Percentiles rank a stretch among this genome's conserved stretches.
These are phyloP conservation scores for Caenorhabditis drosophilae DNA, from an alignment of 2,888 invertebrate species.

Conservation along the genomic window DNA sequence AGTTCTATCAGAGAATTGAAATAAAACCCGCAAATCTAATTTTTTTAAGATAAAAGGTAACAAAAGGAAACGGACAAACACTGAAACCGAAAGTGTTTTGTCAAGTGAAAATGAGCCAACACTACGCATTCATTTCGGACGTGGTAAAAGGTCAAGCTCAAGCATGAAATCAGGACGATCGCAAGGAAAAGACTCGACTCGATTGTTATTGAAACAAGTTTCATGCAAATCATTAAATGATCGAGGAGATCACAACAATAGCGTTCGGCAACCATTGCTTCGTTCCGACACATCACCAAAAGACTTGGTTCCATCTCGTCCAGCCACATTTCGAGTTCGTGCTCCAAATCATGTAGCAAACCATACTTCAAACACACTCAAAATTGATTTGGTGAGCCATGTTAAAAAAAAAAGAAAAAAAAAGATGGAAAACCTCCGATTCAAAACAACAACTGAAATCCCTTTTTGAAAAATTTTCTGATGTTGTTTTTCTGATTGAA, in stretches of 20 bases:
- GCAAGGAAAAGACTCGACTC: slow-evolving; percentile 38
- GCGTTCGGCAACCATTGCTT: slow-evolving; percentile 15
- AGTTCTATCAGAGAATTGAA: too few relatives aligned
- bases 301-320: background rate
- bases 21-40: background rate
- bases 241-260: slow-evolving; percentile 7
- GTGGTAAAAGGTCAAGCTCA: slow-evolving; percentile 33
- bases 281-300: background rate
- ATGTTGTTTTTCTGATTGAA: too few relatives aligned
- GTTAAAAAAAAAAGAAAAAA: slow-evolving; percentile 1
- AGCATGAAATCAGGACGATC: slow-evolving; percentile 21
- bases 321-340: slow-evolving; percentile 13
- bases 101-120: slow-evolving; percentile 57
- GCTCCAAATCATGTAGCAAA: slow-evolving; percentile 1
- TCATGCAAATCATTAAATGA: slow-evolving; percentile 47
- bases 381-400: slow-evolving; percentile 17
- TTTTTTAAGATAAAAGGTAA: slow-evolving; percentile 41
- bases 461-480: too few relatives aligned
- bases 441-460: too few relatives aligned
- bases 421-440: too few relatives aligned
- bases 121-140: slow-evolving; percentile 64
- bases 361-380: slow-evolving; percentile 7
- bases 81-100: slow-evolving; percentile 53
- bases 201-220: slow-evolving; percentile 51
- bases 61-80: slow-evolving; percentile 34